Base-by-base conservation (phyloP, 2,797 vertebrate species). In the Limnodromus scolopaceus region DNA sequence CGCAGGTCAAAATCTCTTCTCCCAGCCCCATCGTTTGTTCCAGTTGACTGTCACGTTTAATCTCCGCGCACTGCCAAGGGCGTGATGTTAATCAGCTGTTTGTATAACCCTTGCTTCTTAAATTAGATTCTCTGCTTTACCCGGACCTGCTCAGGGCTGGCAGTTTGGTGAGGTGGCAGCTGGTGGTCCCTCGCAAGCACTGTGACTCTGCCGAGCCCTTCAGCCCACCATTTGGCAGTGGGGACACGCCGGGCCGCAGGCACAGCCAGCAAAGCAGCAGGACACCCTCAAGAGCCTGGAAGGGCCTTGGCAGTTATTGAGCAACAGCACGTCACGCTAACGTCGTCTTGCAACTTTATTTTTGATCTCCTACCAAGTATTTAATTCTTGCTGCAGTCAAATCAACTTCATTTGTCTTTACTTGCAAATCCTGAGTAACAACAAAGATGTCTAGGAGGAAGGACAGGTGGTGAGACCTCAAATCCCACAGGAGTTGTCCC, bases 291-390 rank as follows among this genome's bases (percentile, higher is more conserved):
- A 41, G 45, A 80, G 45, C 79, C 64, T 12, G 34, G 19, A 14
- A 39, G 10, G 27, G 51, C 69, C 54, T 25, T 55, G 34, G 51
- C 70, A 58, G 58, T n/a, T 23, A 39, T 51, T 25, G 38, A 45
- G 66, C 36, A 48, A 9, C 63, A 48, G 28, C 64, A 38, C 1
- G 0, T 32, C 60, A 18, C 1, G 0, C 27, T 22, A 57, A 41
- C 1, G 1, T n/a, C 3, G 6, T 38, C 63, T 46, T 34, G 34
- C 30, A 66, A 48, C 49, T 84, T 36, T 0, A 79, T n/a, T 84
- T 63, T 22, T 14, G 2, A 5, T 22, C n/a, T 71, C 48, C 48
- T 41, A 58, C n/a, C 34, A 89, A 68, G 36, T 38, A 16, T 46
- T 60, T 17, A 48, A 45, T 28, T 69, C 54, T 57, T 25, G 18